Conservation (phyloP, 2,888 invertebrate genomes). For the Tortricodes alternella region DNA sequence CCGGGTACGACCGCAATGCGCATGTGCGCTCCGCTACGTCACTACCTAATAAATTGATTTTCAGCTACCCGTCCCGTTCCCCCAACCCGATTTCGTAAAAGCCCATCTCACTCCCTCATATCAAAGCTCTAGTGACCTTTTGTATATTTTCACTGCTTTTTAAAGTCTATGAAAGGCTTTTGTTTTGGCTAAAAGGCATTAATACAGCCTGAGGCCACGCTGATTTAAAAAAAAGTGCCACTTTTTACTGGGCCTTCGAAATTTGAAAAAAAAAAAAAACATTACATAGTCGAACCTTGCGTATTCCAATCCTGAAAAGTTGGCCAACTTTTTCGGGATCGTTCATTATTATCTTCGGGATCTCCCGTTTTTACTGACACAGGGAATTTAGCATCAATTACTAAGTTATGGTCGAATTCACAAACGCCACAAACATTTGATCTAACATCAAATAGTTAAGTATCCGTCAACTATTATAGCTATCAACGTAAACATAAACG, state of each 20-base stretch:
- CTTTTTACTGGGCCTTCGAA: not conserved
- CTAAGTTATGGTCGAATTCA: too few relatives aligned
- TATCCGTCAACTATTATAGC: too few relatives aligned
- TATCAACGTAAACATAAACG: too few relatives aligned
- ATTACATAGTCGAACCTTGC: not conserved
- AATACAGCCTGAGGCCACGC: conserved; percentile 54
- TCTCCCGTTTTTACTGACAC: conserved; percentile 10
- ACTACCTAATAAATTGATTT: conserved; percentile 83
- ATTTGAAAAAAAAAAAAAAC: not conserved
- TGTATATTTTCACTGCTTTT: conserved; percentile 71
- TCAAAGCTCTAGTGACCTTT: conserved; percentile 76
- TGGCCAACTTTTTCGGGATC: not conserved
- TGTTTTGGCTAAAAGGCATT: conserved; percentile 69
- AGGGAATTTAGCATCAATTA: not conserved
- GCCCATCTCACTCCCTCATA: conserved; percentile 56
- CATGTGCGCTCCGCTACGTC: conserved; percentile 78
- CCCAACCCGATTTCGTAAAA: conserved; percentile 37
- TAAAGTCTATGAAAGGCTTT: conserved; percentile 67
- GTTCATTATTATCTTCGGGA: conserved; percentile 4
- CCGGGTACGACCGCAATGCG: conserved; percentile 66
- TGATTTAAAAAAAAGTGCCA: conserved; percentile 53
- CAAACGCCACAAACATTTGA: too few relatives aligned
- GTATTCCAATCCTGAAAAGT: not conserved
- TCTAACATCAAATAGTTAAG: too few relatives aligned
- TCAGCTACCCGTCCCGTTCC: conserved; percentile 64